Base-by-base conservation (phyloP, 2,797 vertebrate species). In the Chaenodraco wilsoni region DNA sequence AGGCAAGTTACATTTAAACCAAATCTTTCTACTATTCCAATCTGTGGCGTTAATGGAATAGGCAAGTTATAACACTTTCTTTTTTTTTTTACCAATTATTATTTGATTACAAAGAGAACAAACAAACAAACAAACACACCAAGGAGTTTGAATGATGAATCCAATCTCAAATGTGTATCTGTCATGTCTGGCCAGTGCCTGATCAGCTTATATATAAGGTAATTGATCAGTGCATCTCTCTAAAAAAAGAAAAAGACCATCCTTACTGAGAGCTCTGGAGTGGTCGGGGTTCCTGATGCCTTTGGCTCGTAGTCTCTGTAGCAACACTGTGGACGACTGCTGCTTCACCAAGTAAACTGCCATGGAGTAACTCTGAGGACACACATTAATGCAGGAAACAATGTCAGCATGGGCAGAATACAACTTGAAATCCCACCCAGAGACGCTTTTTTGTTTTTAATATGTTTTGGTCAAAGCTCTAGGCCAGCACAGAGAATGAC, bases 281-380 rank as follows among this genome's bases (percentile, higher is more conserved):
- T 99, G 98, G 93, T 99, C 98, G 3, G 98, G 98, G 92, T 99
- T 99, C 91, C 98, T 95, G 91, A 99, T 99, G 76, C 98, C 98
- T 95, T 99, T 99, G 16, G 96, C 95, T 78, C 97, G 95, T 88
- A 99, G 95, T 91, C 98, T 96, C 94, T 99, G 98, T 87, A 99
- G 88, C 83, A 99, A 93, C 74, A 98, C 95, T 13, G 97, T 95
- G 71, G 98, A 99, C 21, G 98, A 97, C 90, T 98, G 96, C 94
- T 99, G 97, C 93, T 97, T 99, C 84, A 99, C 98, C 86, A 99
- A 93, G 92, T 99, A 99, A 51, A 99, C 98, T 1, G 97, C 98
- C 97, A 99, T 96, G 74, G 98, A 99, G 93, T 98, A 99, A 92
- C 95, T 98, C 98, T 99, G 92, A 23, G 81, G 89, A 93, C 85